phyloP scores from a whole-genome alignment of 2,797 vertebrate species.

The Crocidura indochinensis region DNA sequence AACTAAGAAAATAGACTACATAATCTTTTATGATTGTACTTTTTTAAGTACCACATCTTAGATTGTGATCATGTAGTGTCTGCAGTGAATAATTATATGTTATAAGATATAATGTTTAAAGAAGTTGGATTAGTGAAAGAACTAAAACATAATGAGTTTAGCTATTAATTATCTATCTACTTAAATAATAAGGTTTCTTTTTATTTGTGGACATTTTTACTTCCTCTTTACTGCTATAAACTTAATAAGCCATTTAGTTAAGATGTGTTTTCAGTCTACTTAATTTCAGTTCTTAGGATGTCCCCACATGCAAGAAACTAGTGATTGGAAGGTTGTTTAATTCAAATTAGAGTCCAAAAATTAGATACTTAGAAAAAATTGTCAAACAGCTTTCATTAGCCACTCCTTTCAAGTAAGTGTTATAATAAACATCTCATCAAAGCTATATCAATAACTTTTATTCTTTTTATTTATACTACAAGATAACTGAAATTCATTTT shows the following conservation, averaged over 20 bases:
- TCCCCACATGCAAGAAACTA: background rate
- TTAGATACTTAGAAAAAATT: constrained; percentile 39
- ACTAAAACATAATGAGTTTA: background rate
- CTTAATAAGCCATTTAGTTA: background rate
- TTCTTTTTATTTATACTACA: constrained; percentile 19
- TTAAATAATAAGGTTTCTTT: background rate
- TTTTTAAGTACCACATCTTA: constrained; percentile 16
- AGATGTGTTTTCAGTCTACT: background rate
- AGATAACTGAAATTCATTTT: constrained; percentile 34
- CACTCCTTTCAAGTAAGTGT: background rate
- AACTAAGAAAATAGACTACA: constrained; percentile 7
- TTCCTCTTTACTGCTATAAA: background rate
- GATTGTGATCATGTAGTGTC: background rate
- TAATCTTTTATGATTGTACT: background rate
- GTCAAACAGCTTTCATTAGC: constrained; percentile 7
- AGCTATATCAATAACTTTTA: constrained; percentile 57
- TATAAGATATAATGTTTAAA: constrained; percentile 29
- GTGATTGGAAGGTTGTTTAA: constrained; percentile 2
- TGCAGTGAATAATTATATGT: background rate
- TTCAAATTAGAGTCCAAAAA: constrained; percentile 63
- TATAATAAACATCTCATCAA: constrained; percentile 48
- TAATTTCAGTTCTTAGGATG: background rate
- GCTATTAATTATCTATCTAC: background rate
- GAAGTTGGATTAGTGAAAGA: constrained; percentile 16
- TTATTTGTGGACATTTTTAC: background rate